These are phyloP conservation scores for Musca vetustissima DNA, from an alignment of 1,140 invertebrate genomes.

Conservation along the genomic window DNA sequence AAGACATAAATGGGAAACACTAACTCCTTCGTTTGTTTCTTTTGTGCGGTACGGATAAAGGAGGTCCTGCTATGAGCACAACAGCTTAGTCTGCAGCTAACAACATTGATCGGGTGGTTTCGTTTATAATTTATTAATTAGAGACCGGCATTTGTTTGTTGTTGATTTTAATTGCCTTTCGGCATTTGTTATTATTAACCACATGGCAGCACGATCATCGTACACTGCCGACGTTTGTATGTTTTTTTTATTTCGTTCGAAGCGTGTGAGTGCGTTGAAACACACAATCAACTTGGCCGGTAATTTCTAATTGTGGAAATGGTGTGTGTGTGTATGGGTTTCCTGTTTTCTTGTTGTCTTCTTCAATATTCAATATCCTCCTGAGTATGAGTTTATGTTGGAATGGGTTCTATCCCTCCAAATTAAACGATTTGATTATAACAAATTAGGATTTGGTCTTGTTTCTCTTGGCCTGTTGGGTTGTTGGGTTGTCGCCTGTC, in stretches of 20 bases:
- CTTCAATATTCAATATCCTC: neutral
- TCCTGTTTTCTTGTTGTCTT: neutral
- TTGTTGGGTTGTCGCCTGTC: neutral
- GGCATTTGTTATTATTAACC: constrained; percentile 34
- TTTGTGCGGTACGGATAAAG: too few relatives aligned
- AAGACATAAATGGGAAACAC: too few relatives aligned
- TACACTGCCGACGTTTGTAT: neutral
- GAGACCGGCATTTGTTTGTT: constrained; percentile 45
- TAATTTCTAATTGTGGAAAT: too few relatives aligned
- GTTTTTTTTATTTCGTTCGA: neutral
- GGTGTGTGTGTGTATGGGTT: neutral
- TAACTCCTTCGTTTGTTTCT: too few relatives aligned
- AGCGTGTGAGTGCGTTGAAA: too few relatives aligned
- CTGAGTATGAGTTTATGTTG: too few relatives aligned
- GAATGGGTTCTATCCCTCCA: neutral
- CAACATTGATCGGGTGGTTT: constrained; percentile 30
- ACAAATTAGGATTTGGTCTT: constrained; percentile 12
- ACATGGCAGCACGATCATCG: constrained; percentile 17
- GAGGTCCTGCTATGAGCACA: too few relatives aligned
- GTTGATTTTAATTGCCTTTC: constrained; percentile 44
- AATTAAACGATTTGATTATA: constrained; percentile 22
- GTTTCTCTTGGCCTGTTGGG: neutral
- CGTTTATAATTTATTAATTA: constrained; percentile 55
- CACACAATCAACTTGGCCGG: too few relatives aligned
- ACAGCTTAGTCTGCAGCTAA: neutral